phyloP scores from a whole-genome alignment of 1,140 invertebrate species.

The Caenorhabditis tropicalis region DNA sequence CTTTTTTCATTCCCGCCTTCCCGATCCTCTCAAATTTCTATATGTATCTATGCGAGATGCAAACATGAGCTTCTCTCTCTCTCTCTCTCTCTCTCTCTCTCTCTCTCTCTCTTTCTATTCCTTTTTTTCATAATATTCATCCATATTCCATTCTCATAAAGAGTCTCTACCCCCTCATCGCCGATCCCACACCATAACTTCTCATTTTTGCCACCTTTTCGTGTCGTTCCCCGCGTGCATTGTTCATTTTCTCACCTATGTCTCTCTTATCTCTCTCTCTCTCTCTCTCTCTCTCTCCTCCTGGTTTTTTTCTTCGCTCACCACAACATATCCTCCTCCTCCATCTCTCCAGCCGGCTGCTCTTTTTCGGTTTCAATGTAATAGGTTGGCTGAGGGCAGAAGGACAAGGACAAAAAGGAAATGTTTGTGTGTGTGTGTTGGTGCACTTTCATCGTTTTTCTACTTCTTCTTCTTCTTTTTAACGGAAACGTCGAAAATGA shows the following conservation, averaged over 20 bases:
- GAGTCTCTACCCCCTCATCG: neutral
- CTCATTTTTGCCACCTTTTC: neutral
- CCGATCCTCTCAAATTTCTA: neutral
- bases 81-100: neutral
- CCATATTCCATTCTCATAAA: neutral
- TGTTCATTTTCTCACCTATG: neutral
- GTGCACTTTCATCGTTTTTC: neutral
- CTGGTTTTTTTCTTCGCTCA: neutral
- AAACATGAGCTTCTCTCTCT: neutral
- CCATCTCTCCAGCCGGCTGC: neutral
- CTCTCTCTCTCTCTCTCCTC: neutral
- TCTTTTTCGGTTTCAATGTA: constrained; percentile 14
- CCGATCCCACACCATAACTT: neutral
- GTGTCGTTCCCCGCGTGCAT: neutral
- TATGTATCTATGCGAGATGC: neutral
- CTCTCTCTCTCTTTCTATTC: neutral
- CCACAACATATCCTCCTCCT: neutral
- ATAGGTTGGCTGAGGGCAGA: neutral
- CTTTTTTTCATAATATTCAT: neutral
- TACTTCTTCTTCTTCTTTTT: neutral
- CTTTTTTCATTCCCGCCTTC: neutral
- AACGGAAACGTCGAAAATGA: neutral
- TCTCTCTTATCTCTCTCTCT: neutral
- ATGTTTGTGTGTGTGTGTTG: neutral
- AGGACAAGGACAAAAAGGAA: neutral